Evolutionary conservation across 1,140 invertebrate genomes (phyloP), one percentile per base, ranked within the genome.

Genomic region (Eulimnadia texana): DNA sequence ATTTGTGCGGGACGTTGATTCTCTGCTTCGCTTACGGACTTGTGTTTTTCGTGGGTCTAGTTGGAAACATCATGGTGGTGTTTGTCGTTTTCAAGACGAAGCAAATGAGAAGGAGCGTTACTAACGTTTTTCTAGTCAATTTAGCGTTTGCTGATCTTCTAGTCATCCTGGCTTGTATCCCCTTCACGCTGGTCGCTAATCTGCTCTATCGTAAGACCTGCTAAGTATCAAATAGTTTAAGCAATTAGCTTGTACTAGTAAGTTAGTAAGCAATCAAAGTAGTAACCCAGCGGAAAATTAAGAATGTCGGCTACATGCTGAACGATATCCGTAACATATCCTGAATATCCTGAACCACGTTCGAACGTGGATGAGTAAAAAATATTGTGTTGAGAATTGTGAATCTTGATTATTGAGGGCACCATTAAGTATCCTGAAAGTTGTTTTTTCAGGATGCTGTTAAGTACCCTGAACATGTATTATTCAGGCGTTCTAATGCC

Each of bases 91-190:
- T 60, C 16, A 42, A 63, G 11, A 60, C 62, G n/a, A 60, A 47
- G 3, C 42, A 60, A 1, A 53, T 66, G 55, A 27, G 55, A 13
- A 62, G 71, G 62, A 69, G 64, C 3, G 71, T 75, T 3, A 74
- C 74, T 62, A 75, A 77, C 64, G 66, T 68, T 28, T 73, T 76
- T 62, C 68, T 76, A 24, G 71, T 68, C 47, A 76, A 76, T 64
- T 62, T 76, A 51, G 74, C 75, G 1, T 56, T 76, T 1, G 75
- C 76, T 19, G 76, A 78, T 64, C 63, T 77, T 13, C 66, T 77
- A n/a, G 75, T 78, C 9, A 69, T 80, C 13, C 63, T 81, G 6
- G 72, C 80, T 55, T 81, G 80, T 68, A 66, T 81, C 25, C 79
- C 79, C 3, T 70, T 77, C 0, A 80, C 79, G 1, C 67, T 82